These are phyloP conservation scores for Psettodes erumei DNA, from an alignment of 2,113 vertebrate genomes.

Conservation along the genomic window DNA sequence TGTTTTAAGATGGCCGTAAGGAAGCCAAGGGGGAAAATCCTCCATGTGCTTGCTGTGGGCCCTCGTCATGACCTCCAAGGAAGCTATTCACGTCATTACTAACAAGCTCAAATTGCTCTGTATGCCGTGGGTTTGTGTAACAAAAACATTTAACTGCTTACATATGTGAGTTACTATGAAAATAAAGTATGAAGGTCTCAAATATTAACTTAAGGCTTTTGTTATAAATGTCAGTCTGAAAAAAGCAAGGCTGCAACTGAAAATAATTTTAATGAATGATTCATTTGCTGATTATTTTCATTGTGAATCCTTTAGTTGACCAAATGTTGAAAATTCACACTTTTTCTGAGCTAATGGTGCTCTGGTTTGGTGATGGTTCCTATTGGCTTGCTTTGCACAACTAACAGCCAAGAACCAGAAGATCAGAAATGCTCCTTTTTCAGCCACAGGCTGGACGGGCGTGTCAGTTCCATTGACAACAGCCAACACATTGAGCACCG, in stretches of 20 bases:
- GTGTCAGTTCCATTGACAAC: no score
- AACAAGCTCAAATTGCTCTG: slow-evolving; percentile 39
- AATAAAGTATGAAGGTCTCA: background rate
- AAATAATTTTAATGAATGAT: background rate
- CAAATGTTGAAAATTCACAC: background rate
- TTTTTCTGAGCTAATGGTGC: background rate
- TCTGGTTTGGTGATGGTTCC: background rate
- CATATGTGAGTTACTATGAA: background rate
- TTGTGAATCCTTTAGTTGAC: background rate
- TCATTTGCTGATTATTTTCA: background rate
- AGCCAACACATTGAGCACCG: no score
- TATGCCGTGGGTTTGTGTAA: slow-evolving; percentile 12
- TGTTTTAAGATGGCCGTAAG: slow-evolving; percentile 55
- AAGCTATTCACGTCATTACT: slow-evolving; percentile 44
- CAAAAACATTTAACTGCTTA: slow-evolving; percentile 34
- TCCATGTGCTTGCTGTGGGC: slow-evolving; percentile 36
- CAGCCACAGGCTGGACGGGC: no score
- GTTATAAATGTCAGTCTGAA: background rate
- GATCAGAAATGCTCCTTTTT: no score
- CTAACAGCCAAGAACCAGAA: no score
- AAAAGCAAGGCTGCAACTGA: background rate
- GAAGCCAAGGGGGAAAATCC: slow-evolving; percentile 58
- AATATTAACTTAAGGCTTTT: background rate
- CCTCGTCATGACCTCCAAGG: slow-evolving; percentile 64
- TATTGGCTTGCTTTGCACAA: no score